Base-by-base conservation (phyloP, 2,113 vertebrate species). In the Alouatta palliata region DNA sequence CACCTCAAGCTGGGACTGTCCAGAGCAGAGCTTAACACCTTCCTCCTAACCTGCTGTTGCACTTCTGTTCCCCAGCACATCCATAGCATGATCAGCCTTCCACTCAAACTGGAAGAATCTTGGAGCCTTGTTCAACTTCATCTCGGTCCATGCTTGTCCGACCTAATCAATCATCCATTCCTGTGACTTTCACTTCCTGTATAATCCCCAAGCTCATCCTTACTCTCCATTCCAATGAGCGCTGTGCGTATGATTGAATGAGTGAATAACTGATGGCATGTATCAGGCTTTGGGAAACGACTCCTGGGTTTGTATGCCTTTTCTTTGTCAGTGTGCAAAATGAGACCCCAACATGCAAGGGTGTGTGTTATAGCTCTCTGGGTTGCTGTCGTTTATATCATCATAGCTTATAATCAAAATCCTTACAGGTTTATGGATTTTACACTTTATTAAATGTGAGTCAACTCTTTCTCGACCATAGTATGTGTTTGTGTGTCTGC, bases 191-290 rank as follows among this genome's bases (percentile, higher is more conserved):
- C 4, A 2, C 56, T 85, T 91, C 90, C 47, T 20, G 0, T 2
- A 0, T 2, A 19, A 40, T 71, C 79, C 95, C 70, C 90, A 56
- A 25, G 82, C 35, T 40, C 64, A 1, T 4, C 30, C 61, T 32
- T 2, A 32, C 16, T 58, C 61, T 43, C 58, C 68, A 2, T n/a
- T 7, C 40, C 2, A 0, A 2, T 1, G 58, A 56, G 17, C 8
- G 0, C 2, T 0, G 40, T 49, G 3, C 0, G 0, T 1, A 25
- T 4, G 11, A 45, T 19, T 2, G 54, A 19, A 64, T 0, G 20
- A 35, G 37, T 7, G 6, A 45, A 3, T 32, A 20, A 20, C 32
- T 0, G n/a, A 27, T 0, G 0, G 35, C 0, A 0, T 3, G 27
- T 35, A 0, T 4, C 30, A 2, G 0, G 40, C 66, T 54, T 3